Conservation (phyloP, 2,888 invertebrate species). For the Elmis aenea region DNA sequence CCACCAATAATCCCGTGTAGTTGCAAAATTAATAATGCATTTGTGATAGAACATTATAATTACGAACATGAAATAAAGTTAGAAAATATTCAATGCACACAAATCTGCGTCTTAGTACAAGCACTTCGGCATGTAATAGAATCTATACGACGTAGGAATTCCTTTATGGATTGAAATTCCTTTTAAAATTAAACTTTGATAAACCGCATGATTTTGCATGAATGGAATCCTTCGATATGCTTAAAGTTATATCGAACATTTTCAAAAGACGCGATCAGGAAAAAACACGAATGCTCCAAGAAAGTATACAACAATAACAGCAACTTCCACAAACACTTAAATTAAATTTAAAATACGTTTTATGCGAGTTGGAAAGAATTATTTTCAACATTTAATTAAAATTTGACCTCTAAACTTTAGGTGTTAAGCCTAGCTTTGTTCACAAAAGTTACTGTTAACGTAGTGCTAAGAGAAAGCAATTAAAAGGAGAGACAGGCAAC, state of each 20-base stretch:
- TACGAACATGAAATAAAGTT: too few species aligned
- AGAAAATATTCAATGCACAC: too few species aligned
- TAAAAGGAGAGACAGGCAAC: constrained; percentile 22
- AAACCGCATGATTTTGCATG: constrained; percentile 27
- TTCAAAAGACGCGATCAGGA: neutral
- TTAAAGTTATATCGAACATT: constrained; percentile 12
- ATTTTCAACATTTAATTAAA: constrained; percentile 20
- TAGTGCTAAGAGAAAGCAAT: constrained; percentile 25
- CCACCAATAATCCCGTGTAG: too few species aligned
- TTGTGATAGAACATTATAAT: too few species aligned
- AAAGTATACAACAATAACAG: neutral
- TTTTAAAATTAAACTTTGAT: constrained; percentile 29
- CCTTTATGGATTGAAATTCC: constrained; percentile 28
- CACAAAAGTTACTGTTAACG: constrained; percentile 19
- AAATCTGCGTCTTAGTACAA: too few species aligned
- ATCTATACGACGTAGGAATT: constrained; percentile 22
- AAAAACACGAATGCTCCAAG: constrained; percentile 1
- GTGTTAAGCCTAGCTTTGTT: constrained; percentile 21
- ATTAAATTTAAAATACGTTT: constrained; percentile 10
- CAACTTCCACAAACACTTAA: neutral
- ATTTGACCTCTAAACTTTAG: constrained; percentile 20
- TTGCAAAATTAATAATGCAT: too few species aligned
- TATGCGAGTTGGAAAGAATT: constrained; percentile 16
- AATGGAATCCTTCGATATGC: constrained; percentile 18
- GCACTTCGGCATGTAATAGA: constrained; percentile 14